Percentiles rank a stretch among this genome's conserved stretches.
phyloP scores from a whole-genome alignment of 2,797 vertebrate genomes.

The Intellagama lesueurii region DNA sequence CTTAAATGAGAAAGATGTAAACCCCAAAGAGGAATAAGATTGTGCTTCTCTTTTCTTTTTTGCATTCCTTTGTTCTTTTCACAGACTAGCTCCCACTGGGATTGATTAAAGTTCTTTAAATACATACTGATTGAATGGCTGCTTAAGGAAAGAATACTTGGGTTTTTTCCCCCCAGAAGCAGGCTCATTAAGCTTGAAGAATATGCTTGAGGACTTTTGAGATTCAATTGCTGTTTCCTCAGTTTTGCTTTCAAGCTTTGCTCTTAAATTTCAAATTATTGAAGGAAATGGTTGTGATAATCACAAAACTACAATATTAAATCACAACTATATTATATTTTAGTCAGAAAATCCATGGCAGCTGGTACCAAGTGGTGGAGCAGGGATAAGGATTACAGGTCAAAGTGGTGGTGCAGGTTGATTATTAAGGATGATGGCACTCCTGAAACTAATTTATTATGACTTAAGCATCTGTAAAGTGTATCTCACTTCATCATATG shows the following conservation, averaged over 20 bases:
- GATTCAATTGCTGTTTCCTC: slow-evolving; percentile 29
- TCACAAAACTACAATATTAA: no score
- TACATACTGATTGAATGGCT: slow-evolving; percentile 68
- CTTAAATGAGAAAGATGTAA: slow-evolving; percentile 16
- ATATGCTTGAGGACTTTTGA: slow-evolving; percentile 24
- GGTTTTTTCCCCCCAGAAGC: slow-evolving; percentile 55
- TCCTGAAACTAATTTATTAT: no score
- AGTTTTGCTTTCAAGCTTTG: slow-evolving; percentile 24
- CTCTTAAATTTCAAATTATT: slow-evolving; percentile 21
- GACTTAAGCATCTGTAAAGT: no score
- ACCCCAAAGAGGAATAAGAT: slow-evolving; percentile 13
- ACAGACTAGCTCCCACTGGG: slow-evolving; percentile 58
- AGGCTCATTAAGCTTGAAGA: slow-evolving; percentile 25
- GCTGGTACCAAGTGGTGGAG: no score
- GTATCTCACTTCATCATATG: no score
- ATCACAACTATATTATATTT: no score
- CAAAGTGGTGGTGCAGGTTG: no score
- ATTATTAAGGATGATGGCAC: no score
- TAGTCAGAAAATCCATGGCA: no score
- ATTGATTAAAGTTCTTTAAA: slow-evolving; percentile 66
- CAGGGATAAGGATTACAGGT: no score
- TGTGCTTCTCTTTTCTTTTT: slow-evolving; percentile 8
- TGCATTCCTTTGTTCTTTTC: slow-evolving; percentile 72
- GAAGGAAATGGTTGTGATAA: no score
- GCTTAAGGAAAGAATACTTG: slow-evolving; percentile 65